phyloP scores from a whole-genome alignment of 2,888 invertebrate species.

The Ditylenchus weischeri region DNA sequence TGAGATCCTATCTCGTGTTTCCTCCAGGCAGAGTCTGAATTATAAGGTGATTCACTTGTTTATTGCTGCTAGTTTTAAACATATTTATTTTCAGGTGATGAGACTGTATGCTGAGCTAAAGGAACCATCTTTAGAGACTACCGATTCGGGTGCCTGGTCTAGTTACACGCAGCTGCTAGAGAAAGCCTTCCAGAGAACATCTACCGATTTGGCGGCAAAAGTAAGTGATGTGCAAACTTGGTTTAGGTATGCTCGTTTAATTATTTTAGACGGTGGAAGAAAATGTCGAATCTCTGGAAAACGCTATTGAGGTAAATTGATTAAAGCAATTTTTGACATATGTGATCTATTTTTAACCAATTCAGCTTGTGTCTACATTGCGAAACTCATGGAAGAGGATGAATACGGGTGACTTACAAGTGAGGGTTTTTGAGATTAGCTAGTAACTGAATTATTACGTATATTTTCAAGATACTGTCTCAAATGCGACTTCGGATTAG shows the following conservation, averaged over 20 bases:
- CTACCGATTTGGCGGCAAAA: neutral
- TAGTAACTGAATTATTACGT: neutral
- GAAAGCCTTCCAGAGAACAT: conserved; percentile 15
- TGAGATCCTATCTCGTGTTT: conserved; percentile 13
- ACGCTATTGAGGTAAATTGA: conserved; percentile 9
- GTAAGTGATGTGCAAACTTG: neutral
- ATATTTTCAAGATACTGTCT: conserved; percentile 3
- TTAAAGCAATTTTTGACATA: neutral
- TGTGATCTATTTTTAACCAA: too few relatives aligned
- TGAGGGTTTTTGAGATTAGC: neutral
- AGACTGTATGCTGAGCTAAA: conserved; percentile 22
- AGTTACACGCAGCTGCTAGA: conserved; percentile 17
- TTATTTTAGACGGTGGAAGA: conserved; percentile 9
- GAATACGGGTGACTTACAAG: conserved; percentile 5
- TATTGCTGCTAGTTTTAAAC: neutral
- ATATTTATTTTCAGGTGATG: conserved; percentile 17
- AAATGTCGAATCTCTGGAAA: conserved; percentile 7
- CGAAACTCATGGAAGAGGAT: conserved; percentile 15
- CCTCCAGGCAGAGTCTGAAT: conserved; percentile 19
- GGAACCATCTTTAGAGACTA: conserved; percentile 10
- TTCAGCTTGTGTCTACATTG: too few relatives aligned
- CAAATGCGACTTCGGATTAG: conserved; percentile 18
- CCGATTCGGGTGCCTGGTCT: conserved; percentile 12
- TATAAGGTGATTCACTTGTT: conserved; percentile 14
- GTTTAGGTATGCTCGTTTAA: neutral